Conservation (phyloP, 2,888 invertebrate genomes). For the Amiota minor region DNA sequence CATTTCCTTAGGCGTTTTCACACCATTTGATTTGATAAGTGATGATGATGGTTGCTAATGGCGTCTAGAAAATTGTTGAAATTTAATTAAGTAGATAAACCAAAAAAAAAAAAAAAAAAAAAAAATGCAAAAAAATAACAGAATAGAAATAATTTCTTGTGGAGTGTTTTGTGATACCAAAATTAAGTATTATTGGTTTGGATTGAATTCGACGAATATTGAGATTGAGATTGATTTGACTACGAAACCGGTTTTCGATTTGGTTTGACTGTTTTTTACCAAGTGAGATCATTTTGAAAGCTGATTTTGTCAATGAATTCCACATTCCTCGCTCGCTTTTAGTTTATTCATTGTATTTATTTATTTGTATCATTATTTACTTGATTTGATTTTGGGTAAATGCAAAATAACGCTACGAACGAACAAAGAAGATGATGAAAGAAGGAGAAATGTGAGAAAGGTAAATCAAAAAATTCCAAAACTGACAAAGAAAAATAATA, state of each 20-base stretch:
- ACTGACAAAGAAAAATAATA: conserved; percentile 29
- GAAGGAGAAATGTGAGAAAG: neutral
- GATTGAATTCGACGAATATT: conserved; percentile 22
- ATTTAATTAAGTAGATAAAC: neutral
- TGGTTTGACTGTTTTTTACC: conserved; percentile 74
- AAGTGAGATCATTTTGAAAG: conserved; percentile 75
- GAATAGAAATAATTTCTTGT: neutral
- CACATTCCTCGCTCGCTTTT: conserved; percentile 61
- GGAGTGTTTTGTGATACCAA: conserved; percentile 8
- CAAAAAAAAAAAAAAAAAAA: too few relatives aligned
- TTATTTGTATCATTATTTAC: conserved; percentile 1
- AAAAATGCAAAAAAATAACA: too few relatives aligned
- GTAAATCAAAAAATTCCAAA: too few relatives aligned
- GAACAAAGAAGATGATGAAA: neutral
- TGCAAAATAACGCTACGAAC: conserved; percentile 24
- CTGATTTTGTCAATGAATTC: conserved; percentile 75
- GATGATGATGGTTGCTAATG: neutral
- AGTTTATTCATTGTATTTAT: conserved; percentile 35
- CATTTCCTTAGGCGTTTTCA: conserved; percentile 11
- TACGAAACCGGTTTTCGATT: conserved; percentile 75
- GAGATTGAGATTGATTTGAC: conserved; percentile 63
- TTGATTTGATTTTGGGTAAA: conserved; percentile 38
- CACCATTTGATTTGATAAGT: conserved; percentile 32
- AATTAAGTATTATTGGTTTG: neutral
- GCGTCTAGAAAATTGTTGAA: conserved; percentile 23